Percentiles rank a stretch among this genome's conserved stretches.
Evolutionary conservation across 2,797 vertebrate genomes (phyloP).

Genomic region (Cyclopterus lumpus): DNA sequence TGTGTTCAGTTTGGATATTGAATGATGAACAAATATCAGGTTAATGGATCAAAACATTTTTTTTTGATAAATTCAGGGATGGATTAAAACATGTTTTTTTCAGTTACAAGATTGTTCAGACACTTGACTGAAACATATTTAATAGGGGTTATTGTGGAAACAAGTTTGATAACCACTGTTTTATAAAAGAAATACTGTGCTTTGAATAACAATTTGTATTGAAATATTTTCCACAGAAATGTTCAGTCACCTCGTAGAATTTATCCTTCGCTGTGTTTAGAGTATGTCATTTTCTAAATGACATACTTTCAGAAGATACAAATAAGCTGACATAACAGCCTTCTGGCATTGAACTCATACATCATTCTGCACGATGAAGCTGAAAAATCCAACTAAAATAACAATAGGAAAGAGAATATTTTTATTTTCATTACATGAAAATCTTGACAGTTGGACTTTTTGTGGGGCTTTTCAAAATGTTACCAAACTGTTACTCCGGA

Average conservation of each 20-base stretch:
- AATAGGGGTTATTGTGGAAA: no score
- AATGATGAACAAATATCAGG: no score
- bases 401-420: neutral
- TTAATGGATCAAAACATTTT: no score
- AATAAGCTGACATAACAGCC: neutral
- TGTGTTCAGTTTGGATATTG: no score
- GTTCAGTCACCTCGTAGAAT: neutral
- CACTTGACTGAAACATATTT: no score
- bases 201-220: neutral
- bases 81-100: no score
- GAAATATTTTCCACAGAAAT: neutral
- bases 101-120: no score
- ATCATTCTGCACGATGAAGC: neutral
- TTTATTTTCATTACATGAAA: neutral
- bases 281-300: neutral
- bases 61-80: no score
- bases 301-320: neutral
- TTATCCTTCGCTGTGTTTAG: no score
- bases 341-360: neutral
- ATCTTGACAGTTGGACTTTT: neutral
- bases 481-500: conserved; percentile 11
- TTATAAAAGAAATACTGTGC: no score
- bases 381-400: neutral
- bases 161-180: no score
- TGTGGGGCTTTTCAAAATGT: neutral